Base-by-base conservation (phyloP, 2,113 vertebrate species). In the Rynchops niger region DNA sequence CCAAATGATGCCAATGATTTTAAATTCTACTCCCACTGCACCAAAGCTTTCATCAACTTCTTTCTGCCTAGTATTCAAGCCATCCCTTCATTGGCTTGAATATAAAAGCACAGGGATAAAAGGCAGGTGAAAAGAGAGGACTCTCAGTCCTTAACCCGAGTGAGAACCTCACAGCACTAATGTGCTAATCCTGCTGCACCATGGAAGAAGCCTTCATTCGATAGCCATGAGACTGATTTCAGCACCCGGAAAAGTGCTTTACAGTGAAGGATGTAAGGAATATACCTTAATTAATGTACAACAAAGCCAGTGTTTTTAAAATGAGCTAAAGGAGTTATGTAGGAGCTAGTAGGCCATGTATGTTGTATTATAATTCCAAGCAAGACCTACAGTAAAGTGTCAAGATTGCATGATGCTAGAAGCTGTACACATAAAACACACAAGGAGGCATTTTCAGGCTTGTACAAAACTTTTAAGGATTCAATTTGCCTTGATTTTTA, bases 61-160 rank as follows among this genome's bases (percentile, higher is more conserved):
- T 89, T 67, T 62, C 34, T 15, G 49, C 20, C 22, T 32, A 20
- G 47, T 49, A 81, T 53, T 71, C 45, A 49, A 77, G 53, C 19
- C 22, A 45, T 53, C 49, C 47, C 47, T 67, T 89, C 66, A 59
- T 9, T 36, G 29, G 4, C 25, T 62, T 86, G 29, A 83, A 81
- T 81, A 38, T 61, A 67, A 92, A 72, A 87, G 40, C 29, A 55
- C 32, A 15, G 19, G 19, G 21, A 36, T 34, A 71, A 16, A 18
- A 49, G 25, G 23, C 1, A 0, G 14, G 15, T 36, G 36, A 40
- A 58, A 52, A 76, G 4, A 15, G 14, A 86, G 15, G 18, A 23
- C 27, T n/a, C 7, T 17, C 50, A 29, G 34, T 9, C 56, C 8
- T 2, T 32, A 62, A 76, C 16, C 42, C 0, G 0, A 58, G 25